Evolutionary conservation across 2,113 vertebrate species (phyloP).

Genomic region (Nettapus auritus): DNA sequence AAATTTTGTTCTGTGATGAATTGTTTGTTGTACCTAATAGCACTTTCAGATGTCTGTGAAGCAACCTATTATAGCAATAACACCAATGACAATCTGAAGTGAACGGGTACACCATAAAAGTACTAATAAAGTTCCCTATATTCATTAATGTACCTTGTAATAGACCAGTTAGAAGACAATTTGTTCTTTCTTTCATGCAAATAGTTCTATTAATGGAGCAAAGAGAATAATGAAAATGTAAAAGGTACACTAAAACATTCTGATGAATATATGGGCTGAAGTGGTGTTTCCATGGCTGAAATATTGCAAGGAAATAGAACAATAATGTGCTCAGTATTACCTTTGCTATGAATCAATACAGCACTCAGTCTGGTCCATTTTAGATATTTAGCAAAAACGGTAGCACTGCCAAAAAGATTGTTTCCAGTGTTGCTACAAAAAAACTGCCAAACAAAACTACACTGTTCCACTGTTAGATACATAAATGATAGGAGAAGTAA

Average conservation of each 20-base stretch:
- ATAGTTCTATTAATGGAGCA: constrained; percentile 56
- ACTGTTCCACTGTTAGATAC: not conserved
- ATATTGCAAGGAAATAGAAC: not conserved
- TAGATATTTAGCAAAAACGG: not conserved
- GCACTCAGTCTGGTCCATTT: not conserved
- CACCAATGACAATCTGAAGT: not conserved
- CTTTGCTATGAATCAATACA: not conserved
- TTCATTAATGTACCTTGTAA: constrained; percentile 68
- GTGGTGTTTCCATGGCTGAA: not conserved
- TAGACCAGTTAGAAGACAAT: constrained; percentile 57
- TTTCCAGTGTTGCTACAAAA: not conserved
- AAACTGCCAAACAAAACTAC: not conserved
- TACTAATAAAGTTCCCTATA: constrained; percentile 38
- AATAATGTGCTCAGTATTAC: not conserved
- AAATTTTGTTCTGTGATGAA: not conserved
- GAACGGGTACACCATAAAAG: not conserved
- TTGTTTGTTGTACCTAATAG: constrained; percentile 4
- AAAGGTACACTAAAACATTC: constrained; percentile 55
- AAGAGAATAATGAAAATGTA: constrained; percentile 52
- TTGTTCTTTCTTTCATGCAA: constrained; percentile 59
- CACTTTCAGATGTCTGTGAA: not conserved
- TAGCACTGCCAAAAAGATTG: not conserved
- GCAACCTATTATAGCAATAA: not conserved
- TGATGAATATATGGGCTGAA: constrained; percentile 35
- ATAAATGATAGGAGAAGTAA: not conserved